phyloP scores from a whole-genome alignment of 2,113 vertebrate genomes.

The Tragelaphus scriptus region DNA sequence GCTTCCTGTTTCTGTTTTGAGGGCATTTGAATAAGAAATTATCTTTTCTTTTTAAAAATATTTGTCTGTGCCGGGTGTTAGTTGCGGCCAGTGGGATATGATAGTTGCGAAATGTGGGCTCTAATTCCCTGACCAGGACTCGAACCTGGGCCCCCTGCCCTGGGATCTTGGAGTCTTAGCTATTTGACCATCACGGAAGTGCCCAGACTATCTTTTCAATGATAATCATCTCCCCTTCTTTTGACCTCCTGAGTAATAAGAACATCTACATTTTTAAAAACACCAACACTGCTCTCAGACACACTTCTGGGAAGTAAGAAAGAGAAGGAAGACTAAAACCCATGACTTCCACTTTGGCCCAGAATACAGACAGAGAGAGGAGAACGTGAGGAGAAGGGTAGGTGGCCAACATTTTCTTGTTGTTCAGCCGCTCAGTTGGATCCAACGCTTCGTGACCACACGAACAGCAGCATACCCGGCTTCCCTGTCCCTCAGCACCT shows the following conservation, averaged over 20 bases:
- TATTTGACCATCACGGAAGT: background rate
- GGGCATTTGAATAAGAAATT: background rate
- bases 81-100: background rate
- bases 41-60: background rate
- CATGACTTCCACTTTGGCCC: background rate
- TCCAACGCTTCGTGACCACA: rapidly evolving
- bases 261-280: background rate
- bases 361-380: background rate
- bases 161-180: background rate
- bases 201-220: background rate
- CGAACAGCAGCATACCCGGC: rapidly evolving
- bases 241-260: background rate
- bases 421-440: background rate
- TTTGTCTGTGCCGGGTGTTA: background rate
- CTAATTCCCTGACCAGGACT: background rate
- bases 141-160: background rate
- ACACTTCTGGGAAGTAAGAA: background rate
- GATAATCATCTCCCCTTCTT: background rate
- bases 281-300: background rate
- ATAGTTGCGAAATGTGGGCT: background rate
- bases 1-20: background rate
- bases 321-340: background rate
- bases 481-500: background rate
- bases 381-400: background rate
- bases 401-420: background rate